A percentile compares a stretch with the other conserved stretches of the same genome.
Conservation (phyloP, 2,113 vertebrate genomes). For the cattle (Bos taurus) region ARS-UCD2.0 NC_037332.1:8775501-8776000, state of each 20-base stretch:
- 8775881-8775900: not conserved
- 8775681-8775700: not conserved
- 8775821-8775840: not conserved
- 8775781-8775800: not conserved
- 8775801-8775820: not conserved
- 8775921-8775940: not conserved
- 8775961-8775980: not conserved
- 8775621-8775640: not conserved
- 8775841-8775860: not conserved
- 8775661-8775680: not conserved
- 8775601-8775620: not conserved
- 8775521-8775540: not conserved
- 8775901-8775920: not conserved
- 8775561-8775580: not conserved
- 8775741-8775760: not conserved
- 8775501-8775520: accelerated
- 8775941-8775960: not conserved
- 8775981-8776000: not conserved
- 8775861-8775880: not conserved
- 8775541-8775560: not conserved
- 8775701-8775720: not conserved
- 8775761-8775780: not conserved
- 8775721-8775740: not conserved
- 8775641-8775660: not conserved
- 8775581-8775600: not conserved